These are phyloP conservation scores for Anthophora plumipes DNA, from an alignment of 2,888 invertebrate genomes.

Conservation along the genomic window DNA sequence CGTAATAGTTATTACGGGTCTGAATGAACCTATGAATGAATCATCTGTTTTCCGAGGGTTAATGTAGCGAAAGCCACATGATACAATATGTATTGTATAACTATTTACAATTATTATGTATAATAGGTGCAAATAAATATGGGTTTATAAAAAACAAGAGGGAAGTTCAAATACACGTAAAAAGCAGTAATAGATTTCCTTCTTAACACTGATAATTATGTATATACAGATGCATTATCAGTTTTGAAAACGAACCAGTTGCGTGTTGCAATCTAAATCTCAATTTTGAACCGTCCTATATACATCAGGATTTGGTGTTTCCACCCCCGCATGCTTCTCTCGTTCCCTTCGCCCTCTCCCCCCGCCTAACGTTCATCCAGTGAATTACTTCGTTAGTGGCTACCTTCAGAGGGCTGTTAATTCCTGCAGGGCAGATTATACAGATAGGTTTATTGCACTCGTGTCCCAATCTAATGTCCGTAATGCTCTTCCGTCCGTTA, in stretches of 20 bases:
- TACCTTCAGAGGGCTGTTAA: constrained; percentile 85
- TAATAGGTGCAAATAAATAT: no score
- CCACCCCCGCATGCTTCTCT: constrained; percentile 46
- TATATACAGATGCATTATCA: constrained; percentile 66
- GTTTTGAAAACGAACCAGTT: constrained; percentile 56
- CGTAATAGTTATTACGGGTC: no score
- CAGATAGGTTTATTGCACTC: constrained; percentile 85
- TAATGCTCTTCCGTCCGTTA: constrained; percentile 82
- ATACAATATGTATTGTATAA: no score
- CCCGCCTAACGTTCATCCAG: constrained; percentile 82
- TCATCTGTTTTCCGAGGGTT: no score
- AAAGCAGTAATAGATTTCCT: constrained; percentile 17
- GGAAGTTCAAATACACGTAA: neutral
- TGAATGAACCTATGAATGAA: no score
- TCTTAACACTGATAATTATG: constrained; percentile 64
- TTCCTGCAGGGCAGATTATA: constrained; percentile 85
- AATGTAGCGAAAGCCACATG: no score
- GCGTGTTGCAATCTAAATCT: constrained; percentile 82
- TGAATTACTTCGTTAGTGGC: constrained; percentile 85
- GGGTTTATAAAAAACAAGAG: no score
- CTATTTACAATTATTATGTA: no score
- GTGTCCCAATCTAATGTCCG: constrained; percentile 85
- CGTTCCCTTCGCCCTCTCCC: constrained; percentile 52
- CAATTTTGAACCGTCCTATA: constrained; percentile 80
- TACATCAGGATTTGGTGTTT: constrained; percentile 48